Evolutionary conservation across 2,797 vertebrate species (phyloP).

Genomic region (Gallinago nigripennis): DNA sequence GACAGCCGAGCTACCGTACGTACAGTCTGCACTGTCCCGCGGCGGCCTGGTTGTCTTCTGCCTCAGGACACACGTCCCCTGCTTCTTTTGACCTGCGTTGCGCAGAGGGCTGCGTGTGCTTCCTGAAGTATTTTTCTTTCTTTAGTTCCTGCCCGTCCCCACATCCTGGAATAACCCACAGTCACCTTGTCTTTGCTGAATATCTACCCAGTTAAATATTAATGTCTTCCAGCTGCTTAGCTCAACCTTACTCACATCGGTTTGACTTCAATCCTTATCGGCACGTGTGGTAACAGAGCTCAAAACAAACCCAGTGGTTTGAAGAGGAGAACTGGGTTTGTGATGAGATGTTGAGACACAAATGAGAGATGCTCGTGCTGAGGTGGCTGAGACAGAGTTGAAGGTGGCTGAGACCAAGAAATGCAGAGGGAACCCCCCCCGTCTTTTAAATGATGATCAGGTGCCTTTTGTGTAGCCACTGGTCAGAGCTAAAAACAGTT

Average conservation of each 20-base stretch:
- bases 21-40: fast-evolving
- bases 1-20: fast-evolving
- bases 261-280: fast-evolving
- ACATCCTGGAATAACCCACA: too few relatives aligned
- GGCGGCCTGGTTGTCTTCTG: background rate
- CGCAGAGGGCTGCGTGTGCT: too few relatives aligned
- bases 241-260: background rate
- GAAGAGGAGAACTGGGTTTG: background rate
- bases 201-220: background rate
- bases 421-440: fast-evolving
- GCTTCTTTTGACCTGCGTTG: background rate
- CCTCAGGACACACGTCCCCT: too few relatives aligned
- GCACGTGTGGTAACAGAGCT: background rate
- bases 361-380: background rate
- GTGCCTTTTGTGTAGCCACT: background rate
- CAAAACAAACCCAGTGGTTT: fast-evolving
- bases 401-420: background rate
- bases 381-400: too few relatives aligned
- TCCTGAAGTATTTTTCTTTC: too few relatives aligned
- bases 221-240: background rate
- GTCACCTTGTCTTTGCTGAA: background rate
- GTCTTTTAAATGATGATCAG: fast-evolving
- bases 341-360: background rate
- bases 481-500: background rate
- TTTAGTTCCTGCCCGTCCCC: background rate